Evolutionary conservation across 2,113 vertebrate species (phyloP).

Genomic region (Onychorhynchus coronatus): DNA sequence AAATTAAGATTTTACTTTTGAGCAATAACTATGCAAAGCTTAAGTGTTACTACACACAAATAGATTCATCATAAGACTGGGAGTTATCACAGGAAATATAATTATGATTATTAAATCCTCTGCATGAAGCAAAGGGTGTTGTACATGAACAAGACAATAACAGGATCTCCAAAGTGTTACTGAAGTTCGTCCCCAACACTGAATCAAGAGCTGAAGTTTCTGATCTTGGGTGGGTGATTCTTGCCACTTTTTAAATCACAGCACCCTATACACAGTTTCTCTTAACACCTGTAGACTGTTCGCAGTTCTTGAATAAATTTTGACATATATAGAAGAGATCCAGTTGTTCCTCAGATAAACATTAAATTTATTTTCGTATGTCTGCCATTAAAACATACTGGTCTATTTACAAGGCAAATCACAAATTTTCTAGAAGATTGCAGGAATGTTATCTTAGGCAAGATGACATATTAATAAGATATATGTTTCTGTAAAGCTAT

Average conservation of each 20-base stretch:
- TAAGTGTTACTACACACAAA: background rate
- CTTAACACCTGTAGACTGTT: background rate
- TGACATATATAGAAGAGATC: background rate
- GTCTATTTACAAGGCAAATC: background rate
- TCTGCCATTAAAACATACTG: background rate
- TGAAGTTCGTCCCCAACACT: background rate
- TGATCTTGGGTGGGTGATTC: background rate
- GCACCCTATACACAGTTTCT: background rate
- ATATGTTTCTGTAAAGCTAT: background rate
- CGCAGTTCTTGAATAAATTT: background rate
- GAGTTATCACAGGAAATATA: constrained; percentile 8
- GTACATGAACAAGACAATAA: background rate
- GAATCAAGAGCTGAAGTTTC: background rate
- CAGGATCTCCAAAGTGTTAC: background rate
- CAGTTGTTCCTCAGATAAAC: background rate
- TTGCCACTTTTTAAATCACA: background rate
- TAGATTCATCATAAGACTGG: background rate
- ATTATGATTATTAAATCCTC: constrained; percentile 7
- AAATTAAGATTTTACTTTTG: constrained; percentile 17
- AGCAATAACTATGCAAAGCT: background rate
- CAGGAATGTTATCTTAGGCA: background rate
- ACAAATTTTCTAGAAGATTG: background rate
- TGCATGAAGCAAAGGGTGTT: background rate
- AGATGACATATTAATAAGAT: background rate
- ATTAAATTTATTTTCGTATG: background rate